A percentile compares a stretch with the other conserved stretches of the same genome.
Conservation (phyloP, 2,888 invertebrate species). For the Cheilosia variabilis region DNA sequence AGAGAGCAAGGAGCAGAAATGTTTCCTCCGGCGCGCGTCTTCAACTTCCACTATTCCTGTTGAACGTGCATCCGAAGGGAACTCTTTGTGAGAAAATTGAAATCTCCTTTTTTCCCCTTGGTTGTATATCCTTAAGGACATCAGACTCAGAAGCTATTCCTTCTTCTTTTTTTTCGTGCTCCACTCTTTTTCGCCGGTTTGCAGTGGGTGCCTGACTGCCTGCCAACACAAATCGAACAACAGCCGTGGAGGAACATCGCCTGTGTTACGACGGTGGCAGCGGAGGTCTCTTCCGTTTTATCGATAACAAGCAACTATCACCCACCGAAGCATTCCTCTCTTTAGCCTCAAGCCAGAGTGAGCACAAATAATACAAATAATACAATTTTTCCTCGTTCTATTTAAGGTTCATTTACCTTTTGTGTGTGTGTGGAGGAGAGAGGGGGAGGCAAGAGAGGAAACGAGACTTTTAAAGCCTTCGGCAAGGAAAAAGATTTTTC, state of each 20-base stretch:
- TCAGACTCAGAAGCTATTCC: slow-evolving; percentile 13
- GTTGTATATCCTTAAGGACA: slow-evolving; percentile 32
- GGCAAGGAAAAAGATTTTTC: slow-evolving; percentile 31
- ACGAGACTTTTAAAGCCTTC: slow-evolving; percentile 28
- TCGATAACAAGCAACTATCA: slow-evolving; percentile 55
- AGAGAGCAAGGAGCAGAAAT: slow-evolving; percentile 5
- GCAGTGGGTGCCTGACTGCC: slow-evolving; percentile 24
- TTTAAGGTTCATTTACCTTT: slow-evolving; percentile 68
- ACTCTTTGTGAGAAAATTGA: not conserved
- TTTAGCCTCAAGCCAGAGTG: slow-evolving; percentile 14
- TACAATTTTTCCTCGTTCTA: slow-evolving; percentile 33
- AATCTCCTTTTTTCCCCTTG: not conserved
- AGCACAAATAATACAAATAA: slow-evolving; percentile 53
- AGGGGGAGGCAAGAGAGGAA: not conserved
- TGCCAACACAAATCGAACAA: slow-evolving; percentile 41
- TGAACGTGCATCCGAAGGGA: slow-evolving; percentile 44
- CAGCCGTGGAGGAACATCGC: slow-evolving; percentile 1
- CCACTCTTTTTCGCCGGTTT: not conserved
- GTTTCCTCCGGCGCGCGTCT: slow-evolving; percentile 39
- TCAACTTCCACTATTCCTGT: slow-evolving; percentile 60
- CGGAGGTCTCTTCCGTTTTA: slow-evolving; percentile 56
- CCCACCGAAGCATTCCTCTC: slow-evolving; percentile 4
- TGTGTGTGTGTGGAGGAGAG: not conserved
- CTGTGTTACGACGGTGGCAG: slow-evolving; percentile 7
- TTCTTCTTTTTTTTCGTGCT: slow-evolving; percentile 8